Conservation (phyloP, 2,113 vertebrate genomes). For the Jaculus jaculus region DNA sequence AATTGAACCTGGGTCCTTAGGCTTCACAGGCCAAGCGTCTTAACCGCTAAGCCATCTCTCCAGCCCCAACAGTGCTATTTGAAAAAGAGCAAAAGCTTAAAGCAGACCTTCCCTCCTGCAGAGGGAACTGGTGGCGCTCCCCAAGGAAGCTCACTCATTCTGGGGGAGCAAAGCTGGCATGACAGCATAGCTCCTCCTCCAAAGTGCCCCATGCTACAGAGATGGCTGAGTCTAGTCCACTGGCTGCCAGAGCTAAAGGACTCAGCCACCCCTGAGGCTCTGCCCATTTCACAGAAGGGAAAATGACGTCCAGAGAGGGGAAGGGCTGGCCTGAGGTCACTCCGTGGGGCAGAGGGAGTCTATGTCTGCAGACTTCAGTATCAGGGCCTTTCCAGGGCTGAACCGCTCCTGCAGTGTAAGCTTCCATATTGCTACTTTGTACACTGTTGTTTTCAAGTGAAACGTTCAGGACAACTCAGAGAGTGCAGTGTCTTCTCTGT, state of each 20-base stretch:
- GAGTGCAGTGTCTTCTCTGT: not conserved
- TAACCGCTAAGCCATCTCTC: too few relatives aligned
- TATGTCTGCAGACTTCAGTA: not conserved
- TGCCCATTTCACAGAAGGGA: conserved; percentile 11
- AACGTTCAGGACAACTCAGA: not conserved
- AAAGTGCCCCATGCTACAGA: not conserved
- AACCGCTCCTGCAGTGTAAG: not conserved
- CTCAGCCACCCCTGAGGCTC: not conserved
- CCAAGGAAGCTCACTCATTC: not conserved
- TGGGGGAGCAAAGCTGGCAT: not conserved
- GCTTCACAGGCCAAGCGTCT: too few relatives aligned
- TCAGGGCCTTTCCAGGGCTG: not conserved
- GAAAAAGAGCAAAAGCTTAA: not conserved
- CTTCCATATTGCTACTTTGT: not conserved
- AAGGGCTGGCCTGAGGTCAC: not conserved
- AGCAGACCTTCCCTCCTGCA: not conserved
- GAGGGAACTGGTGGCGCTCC: not conserved
- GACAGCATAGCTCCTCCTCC: not conserved
- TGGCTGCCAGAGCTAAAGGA: not conserved
- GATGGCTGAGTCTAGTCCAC: not conserved
- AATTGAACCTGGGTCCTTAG: too few relatives aligned
- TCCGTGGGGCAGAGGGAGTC: not conserved
- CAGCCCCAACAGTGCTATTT: not conserved
- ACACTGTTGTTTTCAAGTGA: conserved; percentile 6
- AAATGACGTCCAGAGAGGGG: not conserved